These are phyloP conservation scores for Nannoperca obscura DNA, from an alignment of 2,797 vertebrate species.

Conservation along the genomic window DNA sequence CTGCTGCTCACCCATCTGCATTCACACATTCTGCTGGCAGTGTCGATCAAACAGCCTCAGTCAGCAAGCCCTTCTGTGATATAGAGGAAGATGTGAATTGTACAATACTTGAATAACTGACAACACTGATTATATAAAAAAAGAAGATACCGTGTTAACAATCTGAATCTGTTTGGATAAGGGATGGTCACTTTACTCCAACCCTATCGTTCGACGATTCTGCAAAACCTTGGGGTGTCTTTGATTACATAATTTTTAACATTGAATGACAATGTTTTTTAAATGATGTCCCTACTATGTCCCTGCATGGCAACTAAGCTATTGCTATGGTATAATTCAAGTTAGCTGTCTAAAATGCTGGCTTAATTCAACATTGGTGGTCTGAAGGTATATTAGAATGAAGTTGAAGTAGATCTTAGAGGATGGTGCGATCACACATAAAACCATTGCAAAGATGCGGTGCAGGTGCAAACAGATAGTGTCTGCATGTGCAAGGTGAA, in stretches of 20 bases:
- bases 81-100: background rate
- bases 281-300: background rate
- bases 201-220: background rate
- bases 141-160: background rate
- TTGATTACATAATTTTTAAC: rapidly evolving
- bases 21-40: constrained; percentile 32
- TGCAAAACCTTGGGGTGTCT: background rate
- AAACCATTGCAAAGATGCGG: background rate
- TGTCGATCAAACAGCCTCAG: constrained; percentile 9
- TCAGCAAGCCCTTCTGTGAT: constrained; percentile 10
- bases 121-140: background rate
- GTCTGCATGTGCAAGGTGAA: background rate
- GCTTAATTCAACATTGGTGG: background rate
- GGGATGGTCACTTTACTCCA: background rate
- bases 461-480: too few relatives aligned
- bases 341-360: background rate
- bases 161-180: background rate
- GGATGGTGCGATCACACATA: background rate
- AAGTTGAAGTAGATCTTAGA: background rate
- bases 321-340: background rate
- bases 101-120: constrained; percentile 8
- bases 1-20: constrained; percentile 3
- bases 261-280: background rate
- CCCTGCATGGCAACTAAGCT: background rate
- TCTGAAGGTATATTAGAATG: background rate